phyloP scores from a whole-genome alignment of 2,113 vertebrate species.

The Cnemophilus loriae region DNA sequence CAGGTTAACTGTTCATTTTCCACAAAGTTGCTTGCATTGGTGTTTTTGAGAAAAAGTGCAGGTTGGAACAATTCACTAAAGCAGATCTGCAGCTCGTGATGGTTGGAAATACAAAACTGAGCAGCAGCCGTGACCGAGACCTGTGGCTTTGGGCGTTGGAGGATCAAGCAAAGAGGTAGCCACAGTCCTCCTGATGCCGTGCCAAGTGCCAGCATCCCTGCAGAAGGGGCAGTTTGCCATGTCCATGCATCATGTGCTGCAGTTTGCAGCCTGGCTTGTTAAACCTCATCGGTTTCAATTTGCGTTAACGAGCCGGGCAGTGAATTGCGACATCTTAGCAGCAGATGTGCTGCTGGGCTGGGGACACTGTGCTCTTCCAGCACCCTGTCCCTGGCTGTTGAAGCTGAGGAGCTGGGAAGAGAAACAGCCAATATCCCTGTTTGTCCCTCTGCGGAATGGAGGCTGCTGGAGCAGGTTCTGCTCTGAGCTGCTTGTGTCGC shows the following conservation, averaged over 20 bases:
- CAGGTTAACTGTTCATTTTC: background rate
- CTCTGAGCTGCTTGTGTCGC: background rate
- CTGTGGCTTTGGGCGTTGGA: background rate
- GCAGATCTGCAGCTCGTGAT: background rate
- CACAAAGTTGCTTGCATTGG: background rate
- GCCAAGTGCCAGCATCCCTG: background rate
- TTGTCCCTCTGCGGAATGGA: background rate
- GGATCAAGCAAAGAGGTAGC: background rate
- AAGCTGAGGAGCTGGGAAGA: background rate
- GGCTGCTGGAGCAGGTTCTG: background rate
- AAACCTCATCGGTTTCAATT: background rate
- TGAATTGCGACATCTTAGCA: accelerated
- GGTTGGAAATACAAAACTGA: background rate
- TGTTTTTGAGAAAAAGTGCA: background rate
- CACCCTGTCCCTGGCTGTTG: background rate
- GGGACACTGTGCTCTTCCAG: background rate
- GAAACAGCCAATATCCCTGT: background rate
- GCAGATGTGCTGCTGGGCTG: background rate
- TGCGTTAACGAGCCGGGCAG: background rate
- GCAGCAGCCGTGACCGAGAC: accelerated
- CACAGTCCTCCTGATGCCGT: background rate
- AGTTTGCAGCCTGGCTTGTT: background rate
- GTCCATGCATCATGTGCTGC: background rate
- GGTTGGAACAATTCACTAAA: background rate
- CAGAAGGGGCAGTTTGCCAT: background rate